Evolutionary conservation across 2,888 invertebrate species (phyloP), one percentile per base, ranked within the genome.

Genomic region (Labia minor): DNA sequence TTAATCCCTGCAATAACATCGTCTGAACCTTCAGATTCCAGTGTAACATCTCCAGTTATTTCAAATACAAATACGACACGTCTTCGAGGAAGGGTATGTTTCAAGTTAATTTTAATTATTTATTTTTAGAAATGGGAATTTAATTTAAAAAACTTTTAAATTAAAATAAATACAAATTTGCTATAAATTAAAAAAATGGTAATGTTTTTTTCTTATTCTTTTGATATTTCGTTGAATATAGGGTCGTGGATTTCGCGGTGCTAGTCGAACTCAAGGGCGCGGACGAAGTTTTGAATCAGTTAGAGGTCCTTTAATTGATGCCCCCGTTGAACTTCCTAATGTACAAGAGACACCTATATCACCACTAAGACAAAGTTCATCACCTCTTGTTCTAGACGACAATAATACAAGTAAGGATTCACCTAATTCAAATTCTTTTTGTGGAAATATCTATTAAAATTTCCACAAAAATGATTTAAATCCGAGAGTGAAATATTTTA

Each of bases 21-120:
- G n/a, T 49, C 66, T 2, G 63, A 33, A n/a, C 66, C 66, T 19
- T 37, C 61, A n/a, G 49, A 76, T 65, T 74, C 76, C 18, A 69
- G 74, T 37, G 71, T 72, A 1, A 71, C 73, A 69, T 74, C 74
- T 72, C 75, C 67, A 61, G 62, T 18, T 66, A 69, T 68, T 20
- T 33, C 71, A 21, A 67, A 68, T 37, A 66, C 70, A 49, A 11
- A 11, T 11, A 49, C n/a, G 3, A 3, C 49, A 49, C 14, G 49
- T 3, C 6, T 16, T 11, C 49, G 49, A 10, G 49, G 49, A 49
- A 49, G 49, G 14, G 49, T 49, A 49, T 8, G 49, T 49, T 16
- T 49, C 8, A 26, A 26, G 26, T n/a, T n/a, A n/a, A n/a, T n/a
- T n/a, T n/a, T n/a, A n/a, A n/a, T n/a, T n/a, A n/a, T n/a, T n/a